phyloP scores from a whole-genome alignment of 2,113 vertebrate genomes.

The Cyprichromis sp. region DNA sequence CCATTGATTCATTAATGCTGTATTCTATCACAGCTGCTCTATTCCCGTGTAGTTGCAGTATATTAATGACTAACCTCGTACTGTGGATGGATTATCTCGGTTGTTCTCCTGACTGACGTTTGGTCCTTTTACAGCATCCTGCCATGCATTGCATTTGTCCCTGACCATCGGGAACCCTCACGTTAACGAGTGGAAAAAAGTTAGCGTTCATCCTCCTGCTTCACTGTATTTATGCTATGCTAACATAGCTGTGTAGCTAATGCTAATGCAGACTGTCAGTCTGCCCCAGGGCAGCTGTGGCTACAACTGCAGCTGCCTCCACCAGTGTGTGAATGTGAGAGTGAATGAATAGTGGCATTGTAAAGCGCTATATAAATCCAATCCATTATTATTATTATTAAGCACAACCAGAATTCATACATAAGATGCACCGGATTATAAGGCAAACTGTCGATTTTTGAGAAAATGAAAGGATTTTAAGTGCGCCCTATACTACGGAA shows the following conservation, averaged over 20 bases:
- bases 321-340: too few relatives aligned
- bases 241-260: background rate
- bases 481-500: background rate
- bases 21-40: rapidly evolving
- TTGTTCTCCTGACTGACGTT: rapidly evolving
- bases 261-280: too few relatives aligned
- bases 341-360: too few relatives aligned
- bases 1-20: rapidly evolving
- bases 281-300: too few relatives aligned
- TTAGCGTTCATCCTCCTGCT: rapidly evolving
- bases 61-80: rapidly evolving
- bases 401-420: background rate
- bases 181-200: rapidly evolving
- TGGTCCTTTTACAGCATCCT: background rate
- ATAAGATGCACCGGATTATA: background rate
- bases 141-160: rapidly evolving
- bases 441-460: rapidly evolving
- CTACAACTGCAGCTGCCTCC: too few relatives aligned
- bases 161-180: rapidly evolving
- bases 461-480: background rate
- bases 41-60: background rate
- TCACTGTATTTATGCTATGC: background rate
- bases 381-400: background rate
- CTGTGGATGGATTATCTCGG: background rate
- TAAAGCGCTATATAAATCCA: too few relatives aligned